Evolutionary conservation across 2,113 vertebrate species (phyloP).

Genomic region (Mellivora capensis): DNA sequence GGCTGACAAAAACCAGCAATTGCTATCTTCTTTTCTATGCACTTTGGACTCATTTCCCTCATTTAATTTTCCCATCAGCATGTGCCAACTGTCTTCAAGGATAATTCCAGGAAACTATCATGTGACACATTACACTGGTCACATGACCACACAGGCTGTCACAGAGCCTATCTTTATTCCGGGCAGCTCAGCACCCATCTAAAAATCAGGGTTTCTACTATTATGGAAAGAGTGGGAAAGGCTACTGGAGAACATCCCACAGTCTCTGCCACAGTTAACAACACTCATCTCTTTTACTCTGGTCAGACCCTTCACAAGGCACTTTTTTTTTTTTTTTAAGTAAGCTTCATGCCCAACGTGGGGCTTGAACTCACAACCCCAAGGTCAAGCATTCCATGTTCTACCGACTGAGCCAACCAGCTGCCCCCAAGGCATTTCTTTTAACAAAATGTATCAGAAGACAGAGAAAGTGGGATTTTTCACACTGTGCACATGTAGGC

Average conservation of each 20-base stretch:
- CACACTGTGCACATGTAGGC: neutral
- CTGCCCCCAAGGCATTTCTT: neutral
- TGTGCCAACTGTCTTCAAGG: neutral
- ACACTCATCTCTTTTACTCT: neutral
- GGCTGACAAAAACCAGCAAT: neutral
- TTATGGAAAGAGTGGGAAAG: neutral
- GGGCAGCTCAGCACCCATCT: neutral
- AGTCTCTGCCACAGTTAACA: neutral
- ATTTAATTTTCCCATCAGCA: slow-evolving; percentile 17
- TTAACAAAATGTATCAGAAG: neutral
- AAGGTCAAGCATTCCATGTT: neutral
- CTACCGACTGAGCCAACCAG: neutral
- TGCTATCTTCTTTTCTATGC: neutral
- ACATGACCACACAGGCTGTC: neutral
- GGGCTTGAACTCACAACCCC: neutral
- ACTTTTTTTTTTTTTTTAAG: neutral
- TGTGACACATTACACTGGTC: neutral
- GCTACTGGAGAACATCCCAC: neutral
- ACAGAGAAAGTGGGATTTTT: neutral
- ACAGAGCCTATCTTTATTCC: neutral
- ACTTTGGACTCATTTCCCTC: neutral
- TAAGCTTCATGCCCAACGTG: neutral
- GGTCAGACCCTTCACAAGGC: neutral
- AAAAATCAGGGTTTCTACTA: neutral
- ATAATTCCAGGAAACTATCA: neutral